phyloP scores from a whole-genome alignment of 2,113 vertebrate species.

The Pelusios castaneus region DNA sequence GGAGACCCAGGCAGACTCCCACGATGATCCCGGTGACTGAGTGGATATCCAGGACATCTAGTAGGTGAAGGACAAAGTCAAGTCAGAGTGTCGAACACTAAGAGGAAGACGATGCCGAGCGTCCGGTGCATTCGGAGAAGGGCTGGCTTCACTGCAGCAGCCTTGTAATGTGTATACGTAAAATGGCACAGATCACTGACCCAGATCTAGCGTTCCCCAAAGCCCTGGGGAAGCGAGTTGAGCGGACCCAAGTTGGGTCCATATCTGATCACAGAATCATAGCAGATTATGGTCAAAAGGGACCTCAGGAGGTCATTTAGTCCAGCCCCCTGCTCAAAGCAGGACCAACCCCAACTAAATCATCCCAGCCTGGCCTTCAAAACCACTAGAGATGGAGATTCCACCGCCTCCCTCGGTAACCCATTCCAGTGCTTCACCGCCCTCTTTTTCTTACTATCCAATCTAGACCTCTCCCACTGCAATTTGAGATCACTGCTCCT shows the following conservation, averaged over 20 bases:
- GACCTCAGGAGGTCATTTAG: no score
- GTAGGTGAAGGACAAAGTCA: neutral
- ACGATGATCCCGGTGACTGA: conserved; percentile 95
- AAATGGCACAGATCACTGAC: neutral
- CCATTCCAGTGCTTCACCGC: no score
- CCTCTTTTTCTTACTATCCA: no score
- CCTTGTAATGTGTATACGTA: neutral
- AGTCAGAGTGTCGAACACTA: neutral
- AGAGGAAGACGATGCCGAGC: neutral
- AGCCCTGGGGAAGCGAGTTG: neutral
- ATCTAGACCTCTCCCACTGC: no score
- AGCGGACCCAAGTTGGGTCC: neutral
- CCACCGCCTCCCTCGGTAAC: no score
- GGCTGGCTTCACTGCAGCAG: neutral
- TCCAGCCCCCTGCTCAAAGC: no score
- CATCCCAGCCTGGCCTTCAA: no score
- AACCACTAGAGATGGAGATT: no score
- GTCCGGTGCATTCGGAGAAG: neutral
- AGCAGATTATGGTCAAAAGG: no score
- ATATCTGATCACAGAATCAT: neutral
- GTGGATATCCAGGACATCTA: conserved; percentile 90
- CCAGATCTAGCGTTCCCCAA: neutral
- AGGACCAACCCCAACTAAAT: no score
- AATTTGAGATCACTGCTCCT: no score
- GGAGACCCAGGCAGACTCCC: conserved; percentile 93